Evolutionary conservation across 2,113 vertebrate genomes (phyloP).

Genomic region (Sorex fumeus): DNA sequence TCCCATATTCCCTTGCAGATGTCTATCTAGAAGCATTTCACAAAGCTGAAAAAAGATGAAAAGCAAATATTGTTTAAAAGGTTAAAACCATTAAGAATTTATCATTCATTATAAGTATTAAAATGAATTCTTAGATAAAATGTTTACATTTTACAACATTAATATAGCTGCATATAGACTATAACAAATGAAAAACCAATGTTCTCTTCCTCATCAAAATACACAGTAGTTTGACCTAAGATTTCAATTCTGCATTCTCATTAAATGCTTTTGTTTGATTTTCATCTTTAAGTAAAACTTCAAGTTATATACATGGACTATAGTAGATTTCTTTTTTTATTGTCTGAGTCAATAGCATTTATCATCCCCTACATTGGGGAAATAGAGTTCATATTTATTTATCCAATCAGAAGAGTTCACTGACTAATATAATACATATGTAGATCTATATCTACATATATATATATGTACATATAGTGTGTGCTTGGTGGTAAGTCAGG

Average conservation of each 20-base stretch:
- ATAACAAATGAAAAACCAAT: background rate
- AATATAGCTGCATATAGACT: slow-evolving; percentile 36
- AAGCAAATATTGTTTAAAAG: background rate
- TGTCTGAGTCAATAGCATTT: slow-evolving; percentile 69
- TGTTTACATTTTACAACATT: slow-evolving; percentile 53
- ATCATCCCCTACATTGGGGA: slow-evolving; percentile 58
- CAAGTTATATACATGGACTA: slow-evolving; percentile 68
- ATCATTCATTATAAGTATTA: slow-evolving; percentile 45
- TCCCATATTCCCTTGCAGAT: background rate
- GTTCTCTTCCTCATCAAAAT: slow-evolving; percentile 15
- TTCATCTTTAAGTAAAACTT: slow-evolving; percentile 79
- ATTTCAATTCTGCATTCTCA: background rate
- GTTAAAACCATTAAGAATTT: slow-evolving; percentile 51
- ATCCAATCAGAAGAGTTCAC: slow-evolving; percentile 76
- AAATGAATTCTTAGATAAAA: slow-evolving; percentile 32
- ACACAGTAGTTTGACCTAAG: background rate
- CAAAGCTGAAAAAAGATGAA: background rate
- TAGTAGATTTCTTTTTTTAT: slow-evolving; percentile 68
- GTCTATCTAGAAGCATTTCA: background rate
- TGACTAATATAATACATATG: slow-evolving; percentile 77
- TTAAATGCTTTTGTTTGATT: slow-evolving; percentile 77
- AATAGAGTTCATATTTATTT: slow-evolving; percentile 73
- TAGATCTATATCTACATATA: no score
- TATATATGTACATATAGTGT: slow-evolving; percentile 32
- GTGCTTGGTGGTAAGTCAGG: slow-evolving; percentile 58